Evolutionary conservation across 2,888 invertebrate genomes (phyloP).

Genomic region (Diachrysia chrysitis): DNA sequence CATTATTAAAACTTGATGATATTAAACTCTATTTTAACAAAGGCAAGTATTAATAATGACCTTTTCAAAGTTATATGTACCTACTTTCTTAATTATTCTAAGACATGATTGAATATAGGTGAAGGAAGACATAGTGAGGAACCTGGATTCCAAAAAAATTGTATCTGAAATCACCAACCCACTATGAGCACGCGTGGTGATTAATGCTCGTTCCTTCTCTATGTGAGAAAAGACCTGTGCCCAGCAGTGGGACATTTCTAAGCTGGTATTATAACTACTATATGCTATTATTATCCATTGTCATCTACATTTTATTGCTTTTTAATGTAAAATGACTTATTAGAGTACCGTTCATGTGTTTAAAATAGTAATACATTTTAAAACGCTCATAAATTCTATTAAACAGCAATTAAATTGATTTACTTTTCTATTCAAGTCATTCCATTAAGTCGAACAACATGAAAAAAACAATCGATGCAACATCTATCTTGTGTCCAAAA

Average conservation of each 20-base stretch:
- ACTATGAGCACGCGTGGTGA: too few species aligned
- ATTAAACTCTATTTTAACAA: background rate
- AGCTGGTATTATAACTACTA: too few species aligned
- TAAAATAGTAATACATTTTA: background rate
- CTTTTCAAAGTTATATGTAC: too few species aligned
- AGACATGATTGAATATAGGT: too few species aligned
- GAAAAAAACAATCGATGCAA: conserved; percentile 41
- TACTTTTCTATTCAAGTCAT: background rate
- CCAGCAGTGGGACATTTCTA: too few species aligned
- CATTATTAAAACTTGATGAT: background rate
- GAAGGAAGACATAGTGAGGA: too few species aligned
- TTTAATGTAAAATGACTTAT: background rate
- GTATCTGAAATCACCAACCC: too few species aligned
- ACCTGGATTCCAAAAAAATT: too few species aligned
- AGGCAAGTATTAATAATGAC: too few species aligned
- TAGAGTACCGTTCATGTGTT: conserved; percentile 1
- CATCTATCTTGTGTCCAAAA: conserved; percentile 42
- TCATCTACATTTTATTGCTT: background rate
- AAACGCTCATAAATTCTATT: background rate
- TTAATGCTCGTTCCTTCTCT: too few species aligned
- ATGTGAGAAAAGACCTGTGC: too few species aligned
- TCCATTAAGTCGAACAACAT: conserved; percentile 7
- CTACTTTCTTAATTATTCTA: too few species aligned
- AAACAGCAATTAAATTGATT: conserved; percentile 1
- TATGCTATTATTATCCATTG: background rate